A percentile compares a stretch with the other conserved stretches of the same genome.
Evolutionary conservation across 2,888 invertebrate species (phyloP).

Genomic region (Hemaris fuciformis): DNA sequence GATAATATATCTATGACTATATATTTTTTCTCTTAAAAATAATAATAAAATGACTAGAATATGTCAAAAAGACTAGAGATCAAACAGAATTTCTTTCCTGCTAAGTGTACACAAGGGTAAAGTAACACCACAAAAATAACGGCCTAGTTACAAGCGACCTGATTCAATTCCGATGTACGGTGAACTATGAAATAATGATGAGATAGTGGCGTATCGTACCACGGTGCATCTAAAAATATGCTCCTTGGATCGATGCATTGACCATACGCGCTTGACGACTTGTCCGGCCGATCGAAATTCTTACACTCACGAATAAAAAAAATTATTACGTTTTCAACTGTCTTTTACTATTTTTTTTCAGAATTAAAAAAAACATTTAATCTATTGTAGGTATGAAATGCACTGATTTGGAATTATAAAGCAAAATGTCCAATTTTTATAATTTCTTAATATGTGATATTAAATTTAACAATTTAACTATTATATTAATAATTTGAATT

Average conservation of each 20-base stretch:
- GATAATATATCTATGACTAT: no score
- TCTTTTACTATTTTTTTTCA: background rate
- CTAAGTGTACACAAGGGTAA: background rate
- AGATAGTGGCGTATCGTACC: constrained; percentile 34
- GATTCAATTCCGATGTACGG: constrained; percentile 46
- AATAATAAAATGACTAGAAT: background rate
- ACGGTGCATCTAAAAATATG: constrained; percentile 77
- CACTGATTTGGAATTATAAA: no score
- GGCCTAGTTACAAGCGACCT: constrained; percentile 32
- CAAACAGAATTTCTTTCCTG: background rate
- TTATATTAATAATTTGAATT: background rate
- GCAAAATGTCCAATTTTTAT: background rate
- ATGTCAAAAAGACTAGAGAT: background rate
- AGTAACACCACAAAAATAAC: constrained; percentile 11
- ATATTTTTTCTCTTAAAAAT: no score
- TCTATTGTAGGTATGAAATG: background rate
- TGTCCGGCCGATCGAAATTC: constrained; percentile 35
- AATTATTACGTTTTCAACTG: no score
- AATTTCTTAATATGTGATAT: background rate
- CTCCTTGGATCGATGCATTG: constrained; percentile 58
- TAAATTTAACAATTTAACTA: background rate
- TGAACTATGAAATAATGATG: constrained; percentile 65
- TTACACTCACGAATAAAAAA: background rate
- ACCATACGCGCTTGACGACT: constrained; percentile 35
- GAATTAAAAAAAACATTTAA: no score